Evolutionary conservation across 2,888 invertebrate genomes (phyloP).

Genomic region (Eurytoma adleriae): DNA sequence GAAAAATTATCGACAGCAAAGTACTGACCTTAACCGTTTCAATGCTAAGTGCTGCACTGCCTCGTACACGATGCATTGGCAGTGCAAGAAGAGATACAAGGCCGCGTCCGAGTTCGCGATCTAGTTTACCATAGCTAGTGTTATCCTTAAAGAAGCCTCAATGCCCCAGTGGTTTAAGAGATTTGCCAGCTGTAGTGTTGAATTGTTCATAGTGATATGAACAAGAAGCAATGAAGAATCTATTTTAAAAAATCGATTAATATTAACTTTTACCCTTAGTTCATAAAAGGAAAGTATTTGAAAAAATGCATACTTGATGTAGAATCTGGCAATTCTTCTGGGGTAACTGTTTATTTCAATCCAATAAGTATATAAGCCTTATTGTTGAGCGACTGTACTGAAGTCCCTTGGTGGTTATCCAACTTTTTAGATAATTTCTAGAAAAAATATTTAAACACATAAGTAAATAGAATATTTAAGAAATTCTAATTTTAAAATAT

Average conservation of each 20-base stretch:
- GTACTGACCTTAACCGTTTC: too few relatives aligned
- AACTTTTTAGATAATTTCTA: conserved; percentile 45
- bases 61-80: too few relatives aligned
- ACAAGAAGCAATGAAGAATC: conserved; percentile 41
- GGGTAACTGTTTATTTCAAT: conserved; percentile 65
- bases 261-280: too few relatives aligned
- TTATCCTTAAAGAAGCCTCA: too few relatives aligned
- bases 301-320: conserved; percentile 61
- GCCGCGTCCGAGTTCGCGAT: too few relatives aligned
- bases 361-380: conserved; percentile 65
- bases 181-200: conserved; percentile 77
- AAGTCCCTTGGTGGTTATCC: conserved; percentile 75
- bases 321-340: conserved; percentile 71
- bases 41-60: too few relatives aligned
- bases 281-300: background rate
- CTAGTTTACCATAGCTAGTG: too few relatives aligned
- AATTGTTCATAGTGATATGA: conserved; percentile 28
- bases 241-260: background rate
- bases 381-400: conserved; percentile 71
- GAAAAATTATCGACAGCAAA: too few relatives aligned
- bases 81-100: too few relatives aligned
- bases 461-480: conserved; percentile 6
- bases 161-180: conserved; percentile 66
- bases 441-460: conserved; percentile 14
- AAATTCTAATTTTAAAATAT: conserved; percentile 18